A percentile compares a stretch with the other conserved stretches of the same genome.
Conservation (phyloP, 1,140 invertebrate genomes). For the Araneus ventricosus region DNA sequence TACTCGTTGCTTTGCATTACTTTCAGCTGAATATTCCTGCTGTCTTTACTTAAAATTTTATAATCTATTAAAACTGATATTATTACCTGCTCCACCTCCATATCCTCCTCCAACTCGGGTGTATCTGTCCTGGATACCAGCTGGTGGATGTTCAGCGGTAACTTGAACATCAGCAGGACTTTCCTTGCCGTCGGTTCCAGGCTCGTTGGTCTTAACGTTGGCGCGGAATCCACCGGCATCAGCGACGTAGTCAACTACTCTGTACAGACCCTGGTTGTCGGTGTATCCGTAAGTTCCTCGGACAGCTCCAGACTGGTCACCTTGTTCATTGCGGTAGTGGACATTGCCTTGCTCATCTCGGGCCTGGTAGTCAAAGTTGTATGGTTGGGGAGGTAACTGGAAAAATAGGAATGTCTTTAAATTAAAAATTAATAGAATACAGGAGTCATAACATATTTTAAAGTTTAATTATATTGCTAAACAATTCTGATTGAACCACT, state of each 20-base stretch:
- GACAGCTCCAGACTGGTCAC: conserved; percentile 89
- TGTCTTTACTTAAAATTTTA: too few species aligned
- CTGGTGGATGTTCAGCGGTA: conserved; percentile 69
- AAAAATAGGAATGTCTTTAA: not conserved
- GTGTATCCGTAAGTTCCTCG: conserved; percentile 92
- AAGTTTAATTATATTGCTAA: too few species aligned
- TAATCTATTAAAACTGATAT: too few species aligned
- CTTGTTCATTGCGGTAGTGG: conserved; percentile 83
- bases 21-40: too few species aligned
- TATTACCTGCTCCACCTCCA: conserved; percentile 52
- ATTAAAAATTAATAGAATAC: not conserved
- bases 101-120: conserved; percentile 51
- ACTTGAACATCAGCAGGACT: conserved; percentile 71
- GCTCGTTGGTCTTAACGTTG: conserved; percentile 72
- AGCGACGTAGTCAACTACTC: conserved; percentile 83
- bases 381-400: conserved; percentile 62
- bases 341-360: conserved; percentile 66
- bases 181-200: conserved; percentile 80
- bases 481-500: too few species aligned
- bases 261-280: conserved; percentile 88
- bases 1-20: too few species aligned
- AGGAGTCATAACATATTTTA: too few species aligned
- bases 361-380: conserved; percentile 71
- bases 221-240: conserved; percentile 70
- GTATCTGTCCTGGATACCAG: conserved; percentile 61